Evolutionary conservation across 2,113 vertebrate genomes (phyloP).

Genomic region (Vulpes lagopus): DNA sequence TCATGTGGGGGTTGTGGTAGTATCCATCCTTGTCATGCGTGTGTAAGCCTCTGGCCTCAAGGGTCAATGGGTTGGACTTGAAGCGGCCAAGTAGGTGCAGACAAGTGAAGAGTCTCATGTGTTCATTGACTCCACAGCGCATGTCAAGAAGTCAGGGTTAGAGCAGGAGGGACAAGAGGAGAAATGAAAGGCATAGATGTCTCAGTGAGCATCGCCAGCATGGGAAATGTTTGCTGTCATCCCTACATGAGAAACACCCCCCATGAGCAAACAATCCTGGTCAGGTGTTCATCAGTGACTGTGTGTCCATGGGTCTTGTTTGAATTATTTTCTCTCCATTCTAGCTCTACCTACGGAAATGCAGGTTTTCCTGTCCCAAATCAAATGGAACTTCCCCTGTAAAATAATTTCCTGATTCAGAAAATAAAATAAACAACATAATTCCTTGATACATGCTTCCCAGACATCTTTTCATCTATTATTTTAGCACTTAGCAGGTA

Average conservation of each 20-base stretch:
- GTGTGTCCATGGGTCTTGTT: background rate
- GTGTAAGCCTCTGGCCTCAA: background rate
- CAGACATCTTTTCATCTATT: background rate
- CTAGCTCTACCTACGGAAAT: background rate
- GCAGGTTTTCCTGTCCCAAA: background rate
- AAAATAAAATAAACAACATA: background rate
- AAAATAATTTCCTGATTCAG: slow-evolving; percentile 6
- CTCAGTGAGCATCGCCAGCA: accelerated
- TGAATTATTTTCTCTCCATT: background rate
- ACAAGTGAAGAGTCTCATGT: background rate
- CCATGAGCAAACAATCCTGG: background rate
- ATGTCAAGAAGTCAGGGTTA: background rate
- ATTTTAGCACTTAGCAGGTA: background rate
- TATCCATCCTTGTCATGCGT: background rate
- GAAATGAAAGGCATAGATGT: accelerated
- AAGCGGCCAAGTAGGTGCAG: too few species aligned
- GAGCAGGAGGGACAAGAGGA: background rate
- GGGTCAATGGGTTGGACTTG: background rate
- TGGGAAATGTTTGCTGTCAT: background rate
- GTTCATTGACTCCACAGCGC: background rate
- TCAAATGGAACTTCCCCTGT: background rate
- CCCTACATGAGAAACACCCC: background rate
- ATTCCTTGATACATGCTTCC: background rate
- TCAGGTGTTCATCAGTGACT: background rate
- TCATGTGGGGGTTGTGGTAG: background rate